Percentiles rank a stretch among this genome's conserved stretches.
Evolutionary conservation across 2,113 vertebrate species (phyloP).

Genomic region (Bubo blakistoni): DNA sequence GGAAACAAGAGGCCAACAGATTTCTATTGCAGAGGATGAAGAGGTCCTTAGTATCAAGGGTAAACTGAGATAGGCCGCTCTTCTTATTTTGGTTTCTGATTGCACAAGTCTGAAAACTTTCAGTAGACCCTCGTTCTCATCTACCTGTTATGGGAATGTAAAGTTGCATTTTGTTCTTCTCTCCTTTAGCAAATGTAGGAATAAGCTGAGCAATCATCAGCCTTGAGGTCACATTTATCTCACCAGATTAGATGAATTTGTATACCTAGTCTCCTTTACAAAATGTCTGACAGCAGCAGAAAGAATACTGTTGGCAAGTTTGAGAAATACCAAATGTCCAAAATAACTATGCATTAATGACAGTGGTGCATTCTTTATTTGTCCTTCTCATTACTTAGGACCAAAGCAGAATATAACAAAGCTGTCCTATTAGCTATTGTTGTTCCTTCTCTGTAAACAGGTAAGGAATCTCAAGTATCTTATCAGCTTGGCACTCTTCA

Average conservation of each 20-base stretch:
- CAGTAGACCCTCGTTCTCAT: neutral
- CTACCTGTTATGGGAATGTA: fast-evolving
- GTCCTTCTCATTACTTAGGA: neutral
- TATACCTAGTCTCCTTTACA: neutral
- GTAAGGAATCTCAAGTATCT: neutral
- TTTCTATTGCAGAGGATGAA: neutral
- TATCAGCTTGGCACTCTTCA: neutral
- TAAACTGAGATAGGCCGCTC: neutral
- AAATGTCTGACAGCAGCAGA: neutral
- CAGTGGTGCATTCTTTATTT: neutral
- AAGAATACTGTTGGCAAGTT: neutral
- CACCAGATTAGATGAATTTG: neutral
- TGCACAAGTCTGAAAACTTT: neutral
- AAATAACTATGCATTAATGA: neutral
- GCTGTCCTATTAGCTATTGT: neutral
- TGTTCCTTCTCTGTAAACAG: neutral
- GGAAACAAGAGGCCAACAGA: neutral
- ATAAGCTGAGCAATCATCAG: neutral
- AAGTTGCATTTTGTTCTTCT: neutral
- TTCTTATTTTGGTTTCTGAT: neutral
- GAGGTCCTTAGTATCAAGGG: neutral
- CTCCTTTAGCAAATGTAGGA: neutral
- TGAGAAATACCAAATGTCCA: neutral
- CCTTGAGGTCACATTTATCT: neutral
- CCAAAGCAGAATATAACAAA: neutral